Conservation (phyloP, 2,888 invertebrate genomes). For the Chloroclystis v-ata region DNA sequence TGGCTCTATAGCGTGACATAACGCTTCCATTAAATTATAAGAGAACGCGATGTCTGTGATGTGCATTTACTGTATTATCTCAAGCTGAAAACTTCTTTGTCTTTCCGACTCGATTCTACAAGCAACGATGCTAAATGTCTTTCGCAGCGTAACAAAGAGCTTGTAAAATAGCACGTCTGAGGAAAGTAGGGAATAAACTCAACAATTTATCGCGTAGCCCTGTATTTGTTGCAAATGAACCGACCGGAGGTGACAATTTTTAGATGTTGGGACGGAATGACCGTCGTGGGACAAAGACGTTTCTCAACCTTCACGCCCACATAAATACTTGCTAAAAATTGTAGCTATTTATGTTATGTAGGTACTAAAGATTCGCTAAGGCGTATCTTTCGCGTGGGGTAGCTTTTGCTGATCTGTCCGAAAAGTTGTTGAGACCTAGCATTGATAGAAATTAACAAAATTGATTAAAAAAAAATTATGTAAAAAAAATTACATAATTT, state of each 20-base stretch:
- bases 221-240: constrained; percentile 77
- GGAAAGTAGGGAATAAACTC: constrained; percentile 66
- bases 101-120: constrained; percentile 38
- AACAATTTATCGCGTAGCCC: constrained; percentile 68
- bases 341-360: not conserved
- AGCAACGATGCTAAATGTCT: constrained; percentile 59
- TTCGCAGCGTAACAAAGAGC: constrained; percentile 63
- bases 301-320: constrained; percentile 51
- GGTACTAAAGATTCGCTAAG: not conserved
- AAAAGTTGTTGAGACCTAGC: too few species aligned
- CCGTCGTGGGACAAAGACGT: constrained; percentile 52
- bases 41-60: too few species aligned
- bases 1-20: too few species aligned
- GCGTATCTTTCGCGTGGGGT: too few species aligned
- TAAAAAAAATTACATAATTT: too few species aligned
- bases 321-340: constrained; percentile 33
- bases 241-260: constrained; percentile 72
- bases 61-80: too few species aligned
- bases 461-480: too few species aligned
- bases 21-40: too few species aligned
- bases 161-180: constrained; percentile 68
- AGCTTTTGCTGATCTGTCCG: too few species aligned
- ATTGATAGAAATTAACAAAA: too few species aligned
- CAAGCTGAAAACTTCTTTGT: not conserved
- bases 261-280: constrained; percentile 60